phyloP scores from a whole-genome alignment of 2,888 invertebrate species.

The Pandemis heparana region DNA sequence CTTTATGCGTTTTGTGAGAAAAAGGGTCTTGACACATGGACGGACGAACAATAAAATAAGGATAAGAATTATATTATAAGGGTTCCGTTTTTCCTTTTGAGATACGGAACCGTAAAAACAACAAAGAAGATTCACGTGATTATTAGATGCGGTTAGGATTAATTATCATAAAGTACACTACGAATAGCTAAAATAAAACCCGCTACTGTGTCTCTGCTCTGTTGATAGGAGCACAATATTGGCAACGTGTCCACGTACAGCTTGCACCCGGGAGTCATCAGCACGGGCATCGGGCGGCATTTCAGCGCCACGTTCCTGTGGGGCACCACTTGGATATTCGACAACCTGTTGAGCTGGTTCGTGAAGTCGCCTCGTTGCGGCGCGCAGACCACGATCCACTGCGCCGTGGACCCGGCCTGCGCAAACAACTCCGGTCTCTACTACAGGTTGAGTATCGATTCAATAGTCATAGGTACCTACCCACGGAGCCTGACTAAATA shows the following conservation, averaged over 20 bases:
- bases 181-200: too few relatives aligned
- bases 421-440: slow-evolving; percentile 77
- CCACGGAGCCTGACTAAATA: not conserved
- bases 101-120: too few relatives aligned
- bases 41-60: too few relatives aligned
- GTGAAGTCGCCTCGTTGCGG: slow-evolving; percentile 85
- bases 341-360: slow-evolving; percentile 58
- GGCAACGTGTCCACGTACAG: slow-evolving; percentile 79
- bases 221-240: slow-evolving; percentile 48
- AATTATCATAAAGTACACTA: too few relatives aligned
- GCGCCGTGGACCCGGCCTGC: slow-evolving; percentile 85
- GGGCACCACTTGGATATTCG: slow-evolving; percentile 44
- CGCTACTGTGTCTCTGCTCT: not conserved
- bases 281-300: slow-evolving; percentile 86
- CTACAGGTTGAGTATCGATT: slow-evolving; percentile 59
- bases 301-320: slow-evolving; percentile 56
- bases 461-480: too few relatives aligned
- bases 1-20: too few relatives aligned
- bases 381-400: slow-evolving; percentile 88
- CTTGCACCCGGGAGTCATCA: slow-evolving; percentile 85
- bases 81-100: too few relatives aligned
- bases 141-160: too few relatives aligned
- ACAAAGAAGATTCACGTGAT: too few relatives aligned
- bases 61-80: too few relatives aligned
- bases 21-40: too few relatives aligned